Base-by-base conservation (phyloP, 2,888 invertebrate genomes). In the Apamea sordens region DNA sequence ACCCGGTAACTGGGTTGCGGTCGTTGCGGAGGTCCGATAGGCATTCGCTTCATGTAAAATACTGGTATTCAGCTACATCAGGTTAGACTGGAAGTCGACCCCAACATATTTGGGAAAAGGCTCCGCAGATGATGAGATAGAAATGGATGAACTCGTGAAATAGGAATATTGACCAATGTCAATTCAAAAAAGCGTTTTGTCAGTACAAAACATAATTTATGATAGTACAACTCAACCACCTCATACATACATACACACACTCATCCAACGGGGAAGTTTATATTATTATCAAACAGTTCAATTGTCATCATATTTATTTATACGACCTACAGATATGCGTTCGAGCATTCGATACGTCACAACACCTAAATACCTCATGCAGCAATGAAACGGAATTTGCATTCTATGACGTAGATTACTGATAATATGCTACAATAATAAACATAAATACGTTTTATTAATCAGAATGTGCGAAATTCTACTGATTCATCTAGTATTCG, bases 331-430 rank as follows among this genome's bases (percentile, higher is more conserved):
- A 50, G 67, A 68, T 63, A 80, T 47, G 61, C 67, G 61, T n/a
- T 32, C 44, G 44, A 28, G 50, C 71, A 56, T 64, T 32, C n/a
- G 4, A 24, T 21, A 82, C 82, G 82, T 86, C 82, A 83, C 41
- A 56, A 59, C 32, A 59, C 32, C 18, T 21, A 59, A 65, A 70
- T 56, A 79, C 2, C 32, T n/a, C 44, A 70, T 56, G 67, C 4
- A 32, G 24, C 86, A 41, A 86, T 82, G 86, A 83, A 71, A 71
- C 67, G 21, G 63, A 36, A 82, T 76, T 71, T 41, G 15, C 36
- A 32, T 21, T 71, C 11, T 3, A 24, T 68, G 86, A 56, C 67
- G 71, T 68, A n/a, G 15, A 11, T 21, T 63, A 36, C 32, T 41
- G 56, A 56, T 82, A 24, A 56, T 82, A 24, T 44, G 59, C 1